Evolutionary conservation across 2,797 vertebrate species (phyloP).

Genomic region (Lagorchestes hirsutus): DNA sequence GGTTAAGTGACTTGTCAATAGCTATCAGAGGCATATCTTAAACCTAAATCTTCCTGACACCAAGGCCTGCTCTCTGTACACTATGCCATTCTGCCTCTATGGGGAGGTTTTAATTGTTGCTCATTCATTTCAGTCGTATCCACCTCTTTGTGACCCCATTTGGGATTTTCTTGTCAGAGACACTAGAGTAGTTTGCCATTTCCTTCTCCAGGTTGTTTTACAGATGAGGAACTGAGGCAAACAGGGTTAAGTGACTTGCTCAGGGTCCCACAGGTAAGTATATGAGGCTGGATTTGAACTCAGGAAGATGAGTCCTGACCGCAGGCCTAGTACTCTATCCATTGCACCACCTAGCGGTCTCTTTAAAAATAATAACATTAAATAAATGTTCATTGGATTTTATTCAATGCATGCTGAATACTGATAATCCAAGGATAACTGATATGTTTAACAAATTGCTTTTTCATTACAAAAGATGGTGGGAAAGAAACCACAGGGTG

Average conservation of each 20-base stretch:
- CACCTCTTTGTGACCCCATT: neutral
- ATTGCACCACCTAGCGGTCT: neutral
- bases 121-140: neutral
- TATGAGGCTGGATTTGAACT: too few species aligned
- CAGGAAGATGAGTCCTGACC: neutral
- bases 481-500: neutral
- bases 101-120: neutral
- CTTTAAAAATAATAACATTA: neutral
- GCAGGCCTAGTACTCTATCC: neutral
- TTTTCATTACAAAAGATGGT: neutral
- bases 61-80: neutral
- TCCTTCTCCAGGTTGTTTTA: neutral
- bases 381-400: neutral
- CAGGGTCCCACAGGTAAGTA: neutral
- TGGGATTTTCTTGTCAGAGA: neutral
- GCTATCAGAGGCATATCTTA: neutral
- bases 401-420: neutral
- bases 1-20: neutral
- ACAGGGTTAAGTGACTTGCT: neutral
- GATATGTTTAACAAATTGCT: neutral
- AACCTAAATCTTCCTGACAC: neutral
- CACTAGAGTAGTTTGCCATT: neutral
- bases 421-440: neutral
- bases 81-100: too few species aligned
- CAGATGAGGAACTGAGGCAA: neutral